Base-by-base conservation (phyloP, 2,888 invertebrate genomes). In the Brenthis daphne region DNA sequence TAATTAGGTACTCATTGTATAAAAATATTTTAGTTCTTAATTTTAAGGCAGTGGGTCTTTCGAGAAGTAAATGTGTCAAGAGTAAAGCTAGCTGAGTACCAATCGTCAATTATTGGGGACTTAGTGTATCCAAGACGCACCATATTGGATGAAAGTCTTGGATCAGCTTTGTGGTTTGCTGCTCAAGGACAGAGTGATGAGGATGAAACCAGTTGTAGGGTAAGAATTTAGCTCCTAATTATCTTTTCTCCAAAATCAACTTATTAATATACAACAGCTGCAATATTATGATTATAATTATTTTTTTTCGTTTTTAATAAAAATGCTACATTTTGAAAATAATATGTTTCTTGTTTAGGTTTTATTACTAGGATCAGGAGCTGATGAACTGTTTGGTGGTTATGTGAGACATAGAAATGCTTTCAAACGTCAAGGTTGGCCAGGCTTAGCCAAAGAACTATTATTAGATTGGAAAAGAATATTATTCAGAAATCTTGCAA, bases 81-180 rank as follows among this genome's bases (percentile, higher is more conserved):
- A 77, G 85, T 93, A 47, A 96, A 97, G 85, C 86, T 98, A 57
- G 84, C 94, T 72, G 77, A 86, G 61, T 85, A 89, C 77, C 94
- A 97, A 76, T 82, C 88, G 3, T 80, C 85, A 3, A 89, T 86
- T 72, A 96, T 98, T 75, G 94, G 94, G 50, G 94, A 97, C 85
- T 93, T 99, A 70, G 95, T 99, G 57, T 95, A 96, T 86, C 99
- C 99, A 0, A 93, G 97, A 65, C 93, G 94, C 75, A 97, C 98
- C 1, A 95, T 99, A 69, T 88, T 99, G 60, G 99, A 99, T 91
- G 99, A 99, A 86, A 98, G 98, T 81, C 94, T 99, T 64, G 99
- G 99, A 0, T 97, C 97, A 83, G 99, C 97, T n/a, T 91, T 97
- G 57, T 99, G 99, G 99, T 99, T 99, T 94, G 99, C 99, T 33